Evolutionary conservation across 2,113 vertebrate species (phyloP).

Genomic region (Plecturocebus donacophilus): DNA sequence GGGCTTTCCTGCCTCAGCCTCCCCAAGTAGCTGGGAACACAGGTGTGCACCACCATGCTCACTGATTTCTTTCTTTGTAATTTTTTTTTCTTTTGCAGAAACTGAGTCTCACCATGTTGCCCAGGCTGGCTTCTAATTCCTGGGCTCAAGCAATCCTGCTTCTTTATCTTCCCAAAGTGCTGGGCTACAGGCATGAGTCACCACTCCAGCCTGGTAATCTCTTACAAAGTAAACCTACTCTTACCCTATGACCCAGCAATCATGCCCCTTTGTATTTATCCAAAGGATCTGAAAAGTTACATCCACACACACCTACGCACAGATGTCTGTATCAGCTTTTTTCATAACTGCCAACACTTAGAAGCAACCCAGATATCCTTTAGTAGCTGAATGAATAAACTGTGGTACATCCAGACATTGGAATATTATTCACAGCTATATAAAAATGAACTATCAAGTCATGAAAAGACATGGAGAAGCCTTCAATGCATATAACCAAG

Average conservation of each 20-base stretch:
- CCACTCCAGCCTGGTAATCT: not conserved
- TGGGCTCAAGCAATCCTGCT: too few relatives aligned
- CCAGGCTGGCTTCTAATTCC: too few relatives aligned
- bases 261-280: too few relatives aligned
- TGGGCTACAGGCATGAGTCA: too few relatives aligned
- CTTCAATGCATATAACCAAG: not conserved
- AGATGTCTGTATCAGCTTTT: not conserved
- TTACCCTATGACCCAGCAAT: not conserved
- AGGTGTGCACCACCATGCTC: too few relatives aligned
- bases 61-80: too few relatives aligned
- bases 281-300: not conserved
- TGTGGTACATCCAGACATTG: not conserved
- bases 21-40: too few relatives aligned
- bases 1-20: too few relatives aligned
- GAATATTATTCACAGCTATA: not conserved
- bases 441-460: not conserved
- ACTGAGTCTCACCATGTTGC: too few relatives aligned
- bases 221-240: not conserved
- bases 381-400: not conserved
- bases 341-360: too few relatives aligned
- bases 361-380: not conserved
- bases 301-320: not conserved
- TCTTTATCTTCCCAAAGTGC: too few relatives aligned
- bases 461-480: not conserved
- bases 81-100: too few relatives aligned